Evolutionary conservation across 1,140 invertebrate species (phyloP), one percentile per base, ranked within the genome.

Genomic region (Drosophila orosa): DNA sequence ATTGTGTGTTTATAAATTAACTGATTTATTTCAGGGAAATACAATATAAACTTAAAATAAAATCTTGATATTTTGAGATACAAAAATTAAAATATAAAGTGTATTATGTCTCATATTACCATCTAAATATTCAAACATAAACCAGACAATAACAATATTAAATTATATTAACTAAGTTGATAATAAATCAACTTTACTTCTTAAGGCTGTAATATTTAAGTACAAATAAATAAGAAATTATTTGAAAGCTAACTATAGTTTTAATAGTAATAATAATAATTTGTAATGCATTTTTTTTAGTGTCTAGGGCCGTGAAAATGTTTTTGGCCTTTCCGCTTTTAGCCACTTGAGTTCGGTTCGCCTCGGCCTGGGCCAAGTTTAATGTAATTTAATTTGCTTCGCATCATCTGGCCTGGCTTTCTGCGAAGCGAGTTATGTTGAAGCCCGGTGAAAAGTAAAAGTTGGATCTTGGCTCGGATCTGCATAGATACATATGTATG

Each of bases 271-370:
- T 31, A 22, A 17, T n/a, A 54, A 54, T 12, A 22, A 9, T 5
- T 5, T 37, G 0, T 1, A 24, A 17, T 19, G 12, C 1, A 33
- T 48, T 37, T 69, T 24, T 27, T 35, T 60, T 54, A 65, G 42
- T 54, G 47, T 58, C 39, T 27, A 63, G 81, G 81, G 59, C 78
- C 81, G 61, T 87, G 83, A 87, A 86, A 87, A 87, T 75, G 45
- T 45, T 65, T 24, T 59, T 63, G 52, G 56, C 50, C 60, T 75
- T 66, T 72, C 57, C 61, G 59, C 79, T 79, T 37, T 87, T 76
- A 62, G 40, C 48, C 75, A 77, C 75, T 83, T 79, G 37, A 76
- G 58, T 13, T 58, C 39, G 45, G 39, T 39, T 56, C 25, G 66
- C 35, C 31, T 35, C 24, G 31, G 31, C 44, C 44, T 35, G 8